Evolutionary conservation across 2,113 vertebrate species (phyloP).

Genomic region (Bos taurus): DNA sequence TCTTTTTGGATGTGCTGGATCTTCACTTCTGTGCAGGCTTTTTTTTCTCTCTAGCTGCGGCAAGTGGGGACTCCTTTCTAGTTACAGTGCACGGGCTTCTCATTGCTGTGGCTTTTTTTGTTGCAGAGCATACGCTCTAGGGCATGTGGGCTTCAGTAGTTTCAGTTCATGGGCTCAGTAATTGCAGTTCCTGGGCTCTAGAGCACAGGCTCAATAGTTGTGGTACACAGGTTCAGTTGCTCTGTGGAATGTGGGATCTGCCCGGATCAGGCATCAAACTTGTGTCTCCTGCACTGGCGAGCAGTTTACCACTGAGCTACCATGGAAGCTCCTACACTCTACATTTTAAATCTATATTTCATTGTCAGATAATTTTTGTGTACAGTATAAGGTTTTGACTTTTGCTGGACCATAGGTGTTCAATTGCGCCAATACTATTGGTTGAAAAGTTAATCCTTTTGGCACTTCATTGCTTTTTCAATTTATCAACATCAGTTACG

Average conservation of each 20-base stretch:
- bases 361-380: not conserved
- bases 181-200: not conserved
- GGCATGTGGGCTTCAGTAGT: not conserved
- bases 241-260: not conserved
- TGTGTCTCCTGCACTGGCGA: not conserved
- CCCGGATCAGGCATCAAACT: not conserved
- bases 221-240: not conserved
- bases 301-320: not conserved
- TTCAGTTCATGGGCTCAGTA: not conserved
- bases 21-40: not conserved
- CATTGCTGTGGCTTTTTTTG: not conserved
- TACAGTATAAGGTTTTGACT: not conserved
- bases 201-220: not conserved
- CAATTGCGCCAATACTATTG: not conserved
- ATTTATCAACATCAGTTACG: not conserved
- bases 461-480: not conserved
- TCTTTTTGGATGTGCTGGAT: not conserved
- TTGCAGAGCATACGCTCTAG: not conserved
- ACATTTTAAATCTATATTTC: not conserved
- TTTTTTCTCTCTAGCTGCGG: not conserved
- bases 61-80: not conserved
- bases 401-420: not conserved
- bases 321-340: not conserved
- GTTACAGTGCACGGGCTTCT: not conserved
- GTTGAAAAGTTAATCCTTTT: not conserved